Evolutionary conservation across 92 coral and sea anemone genomes (phyloP), one percentile per base, ranked within the genome.

Genomic region (Phenganax subtilis): DNA sequence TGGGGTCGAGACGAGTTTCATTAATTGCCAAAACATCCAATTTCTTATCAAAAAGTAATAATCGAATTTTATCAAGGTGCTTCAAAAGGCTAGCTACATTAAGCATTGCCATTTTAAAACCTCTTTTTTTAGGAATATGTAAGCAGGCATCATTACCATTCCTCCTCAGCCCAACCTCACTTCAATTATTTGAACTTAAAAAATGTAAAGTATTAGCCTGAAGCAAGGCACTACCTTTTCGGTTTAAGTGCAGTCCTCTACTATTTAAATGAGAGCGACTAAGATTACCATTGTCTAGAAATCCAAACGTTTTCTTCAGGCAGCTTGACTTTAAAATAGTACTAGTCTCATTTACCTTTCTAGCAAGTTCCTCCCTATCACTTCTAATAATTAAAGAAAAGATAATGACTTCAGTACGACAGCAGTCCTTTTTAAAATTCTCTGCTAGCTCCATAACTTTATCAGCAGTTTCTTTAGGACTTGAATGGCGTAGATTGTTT

Each of bases 41-140:
- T 58, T 58, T 58, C n/a, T 58, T 20, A 20, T 58, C n/a, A 58
- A 11, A 3, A 6, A 62, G 28, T 15, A 62, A 25, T 25, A 62
- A 62, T 7, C 69, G 69, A n/a, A 62, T 62, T 62, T 62, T 37
- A 62, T 62, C 69, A 62, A 59, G 65, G 10, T 62, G 69, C 8
- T 62, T 62, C 28, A 6, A 9, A 17, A 62, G 29, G 25, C 69
- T 62, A 12, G 10, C 69, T 62, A 62, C 37, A 12, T 62, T 62
- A 62, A 62, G 1, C 29, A 62, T 62, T 17, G 69, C 69, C 69
- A 62, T 62, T 62, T 62, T 62, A 25, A 62, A 62, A n/a, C 69
- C 69, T 25, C 69, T 62, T 62, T 28, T 62, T 62, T 62, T n/a
- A n/a, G 29, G 69, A 62, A 25, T 25, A n/a, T 25, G 17, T 7